Evolutionary conservation across 2,888 invertebrate species (phyloP), one percentile per base, ranked within the genome.

Genomic region (Labia minor): DNA sequence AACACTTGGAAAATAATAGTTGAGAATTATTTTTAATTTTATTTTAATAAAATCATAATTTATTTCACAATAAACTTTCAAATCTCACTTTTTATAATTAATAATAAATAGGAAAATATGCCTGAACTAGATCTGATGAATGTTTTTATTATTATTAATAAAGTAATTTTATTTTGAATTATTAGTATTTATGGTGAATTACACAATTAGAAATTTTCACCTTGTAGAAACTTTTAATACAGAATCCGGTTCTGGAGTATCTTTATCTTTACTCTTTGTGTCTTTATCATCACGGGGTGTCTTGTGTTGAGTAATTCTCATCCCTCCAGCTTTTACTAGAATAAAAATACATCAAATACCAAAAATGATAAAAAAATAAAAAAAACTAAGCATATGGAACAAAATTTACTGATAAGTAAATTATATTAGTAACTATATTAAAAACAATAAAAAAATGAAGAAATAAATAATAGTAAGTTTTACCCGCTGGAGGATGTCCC

Each of bases 401-500:
- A 61, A 33, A 62, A 37, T n/a, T 37, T 20, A 33, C 62, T 62
- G 21, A 66, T 20, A 16, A 18, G 62, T n/a, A 11, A 37, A 19
- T 66, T 63, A 21, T 66, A 63, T 11, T 37, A 8, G 66, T 37
- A 68, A 70, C 61, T 18, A 37, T 19, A 69, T 14, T 66, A 69
- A 49, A 70, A 70, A 66, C 70, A 69, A 18, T 68, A 66, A 70
- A 49, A 67, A 49, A 72, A 77, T 82, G 26, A 26, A 26, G n/a
- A 26, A 26, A 6, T 26, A 26, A 6, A 26, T 26, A 6, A 8
- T 26, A 6, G 26, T 6, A 26, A 26, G 26, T 6, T 26, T 8
- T 82, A 94, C 94, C 89, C 82, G 94, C 94, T 74, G 93, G 93
- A 71, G 91, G 91, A 79, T 94, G 94, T 67, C 93, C 93, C 71